Percentiles rank a stretch among this genome's conserved stretches.
These are phyloP conservation scores for Oenanthe oenanthe DNA, from an alignment of 2,113 vertebrate genomes.

Conservation along the genomic window DNA sequence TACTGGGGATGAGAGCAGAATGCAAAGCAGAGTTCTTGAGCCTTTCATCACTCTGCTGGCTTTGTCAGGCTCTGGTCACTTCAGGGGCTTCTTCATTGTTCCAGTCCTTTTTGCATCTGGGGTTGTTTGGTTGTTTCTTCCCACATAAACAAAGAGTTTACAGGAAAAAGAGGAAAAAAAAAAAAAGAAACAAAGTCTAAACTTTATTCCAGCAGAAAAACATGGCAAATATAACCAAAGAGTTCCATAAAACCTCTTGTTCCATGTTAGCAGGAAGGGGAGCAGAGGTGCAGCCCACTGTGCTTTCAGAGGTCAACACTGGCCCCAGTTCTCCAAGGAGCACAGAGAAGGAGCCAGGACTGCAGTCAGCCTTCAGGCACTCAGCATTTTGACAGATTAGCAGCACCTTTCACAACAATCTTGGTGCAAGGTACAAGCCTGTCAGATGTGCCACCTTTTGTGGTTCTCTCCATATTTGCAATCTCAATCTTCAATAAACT, in stretches of 20 bases:
- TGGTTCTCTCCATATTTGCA: neutral
- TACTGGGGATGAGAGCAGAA: neutral
- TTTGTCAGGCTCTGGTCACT: neutral
- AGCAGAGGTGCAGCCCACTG: too few species aligned
- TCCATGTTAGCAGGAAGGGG: neutral
- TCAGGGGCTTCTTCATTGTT: neutral
- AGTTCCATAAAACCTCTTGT: neutral
- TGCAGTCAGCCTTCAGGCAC: neutral
- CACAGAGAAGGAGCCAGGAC: too few species aligned
- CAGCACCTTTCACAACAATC: rapidly evolving
- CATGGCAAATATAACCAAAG: rapidly evolving
- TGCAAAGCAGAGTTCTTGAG: constrained; percentile 27
- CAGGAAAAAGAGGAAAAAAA: neutral
- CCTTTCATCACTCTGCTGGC: neutral
- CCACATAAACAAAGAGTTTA: neutral
- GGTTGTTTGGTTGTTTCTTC: neutral
- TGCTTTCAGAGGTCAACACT: neutral
- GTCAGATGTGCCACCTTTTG: neutral
- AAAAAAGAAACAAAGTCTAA: neutral
- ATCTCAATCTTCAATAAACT: neutral
- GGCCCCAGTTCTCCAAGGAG: neutral
- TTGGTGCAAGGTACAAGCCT: neutral
- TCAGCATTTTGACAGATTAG: neutral
- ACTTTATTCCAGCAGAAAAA: neutral
- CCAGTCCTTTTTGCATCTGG: neutral